Base-by-base conservation (phyloP, 2,797 vertebrate genomes). In the Acanthiza pusilla region DNA sequence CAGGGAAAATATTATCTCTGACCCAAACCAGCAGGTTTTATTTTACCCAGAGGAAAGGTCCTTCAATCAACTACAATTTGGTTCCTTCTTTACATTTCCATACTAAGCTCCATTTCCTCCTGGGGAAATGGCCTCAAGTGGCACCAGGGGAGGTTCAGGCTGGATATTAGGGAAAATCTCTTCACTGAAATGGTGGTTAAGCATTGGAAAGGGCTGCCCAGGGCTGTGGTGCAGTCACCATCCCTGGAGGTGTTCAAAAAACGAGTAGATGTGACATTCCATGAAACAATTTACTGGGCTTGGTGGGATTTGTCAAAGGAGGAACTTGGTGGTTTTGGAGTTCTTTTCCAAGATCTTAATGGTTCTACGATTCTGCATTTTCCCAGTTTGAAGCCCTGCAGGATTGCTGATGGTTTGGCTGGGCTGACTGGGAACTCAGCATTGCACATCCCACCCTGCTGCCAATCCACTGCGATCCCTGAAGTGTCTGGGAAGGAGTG, bases 241-340 rank as follows among this genome's bases (percentile, higher is more conserved):
- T 11, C 16, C 36, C 65, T 71, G 20, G 8, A 83, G 9, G 14
- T 16, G 14, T 18, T 26, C 20, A 40, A 51, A 50, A 45, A 40
- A 18, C 0, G 0, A 63, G 23, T 10, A 23, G 12, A 34, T 22
- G 7, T 22, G n/a, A 45, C 43, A 22, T 6, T 38, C 26, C 17
- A 11, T 57, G 36, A 43, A n/a, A 12, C 14, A 30, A 30, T 23
- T 54, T 42, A 20, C 27, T 25, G 26, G 42, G 5, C 13, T 42
- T 1, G 1, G 10, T 26, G 38, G n/a, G 23, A 70, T 57, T 76
- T 29, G 8, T 34, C 17, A 21, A n/a, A 89, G 36, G 16, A 9
- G 29, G 13, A 51, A 21, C 10, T 45, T 38, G 23, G 20, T 22
- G 15, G 7, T 57, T 36, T 45, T 15, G 17, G 16, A n/a, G 47